A percentile compares a stretch with the other conserved stretches of the same genome.
phyloP scores from a whole-genome alignment of 1,140 invertebrate genomes.

The Drosophila dunni region DNA sequence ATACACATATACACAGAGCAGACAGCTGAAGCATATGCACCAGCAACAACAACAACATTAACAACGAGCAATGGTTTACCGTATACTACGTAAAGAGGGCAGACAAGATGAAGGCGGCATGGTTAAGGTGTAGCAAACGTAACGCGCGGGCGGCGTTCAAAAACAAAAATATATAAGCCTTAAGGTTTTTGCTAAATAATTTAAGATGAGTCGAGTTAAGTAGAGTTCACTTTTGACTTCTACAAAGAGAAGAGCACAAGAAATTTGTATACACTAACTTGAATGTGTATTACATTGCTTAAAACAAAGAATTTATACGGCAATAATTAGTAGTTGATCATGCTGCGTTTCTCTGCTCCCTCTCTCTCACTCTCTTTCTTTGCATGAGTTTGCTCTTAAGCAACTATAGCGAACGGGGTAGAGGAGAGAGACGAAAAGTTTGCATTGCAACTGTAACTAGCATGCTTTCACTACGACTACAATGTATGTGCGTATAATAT shows the following conservation, averaged over 20 bases:
- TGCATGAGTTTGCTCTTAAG: conserved; percentile 3
- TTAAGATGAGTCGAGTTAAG: conserved; percentile 5
- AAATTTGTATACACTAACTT: neutral
- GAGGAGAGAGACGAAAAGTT: neutral
- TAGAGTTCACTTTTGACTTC: neutral
- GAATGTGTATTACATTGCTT: neutral
- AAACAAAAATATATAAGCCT: neutral
- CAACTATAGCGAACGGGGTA: neutral
- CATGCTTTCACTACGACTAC: conserved; percentile 62
- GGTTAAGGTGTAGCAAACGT: conserved; percentile 32
- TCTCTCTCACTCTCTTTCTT: neutral
- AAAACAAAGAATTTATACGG: conserved; percentile 12
- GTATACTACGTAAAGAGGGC: neutral
- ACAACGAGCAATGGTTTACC: neutral
- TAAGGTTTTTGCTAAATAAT: conserved; percentile 26
- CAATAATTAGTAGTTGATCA: conserved; percentile 27
- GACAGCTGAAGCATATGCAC: conserved; percentile 43
- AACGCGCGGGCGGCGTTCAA: conserved; percentile 1
- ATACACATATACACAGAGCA: conserved; percentile 1
- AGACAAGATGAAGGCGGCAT: conserved; percentile 12
- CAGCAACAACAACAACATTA: conserved; percentile 8
- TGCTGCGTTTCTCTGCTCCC: neutral
- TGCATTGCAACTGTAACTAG: conserved; percentile 70
- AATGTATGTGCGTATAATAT: neutral
- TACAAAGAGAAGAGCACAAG: neutral